A percentile compares a stretch with the other conserved stretches of the same genome.
These are phyloP conservation scores for Cryptotermes secundus DNA, from an alignment of 1,140 invertebrate genomes.

Conservation along the genomic window DNA sequence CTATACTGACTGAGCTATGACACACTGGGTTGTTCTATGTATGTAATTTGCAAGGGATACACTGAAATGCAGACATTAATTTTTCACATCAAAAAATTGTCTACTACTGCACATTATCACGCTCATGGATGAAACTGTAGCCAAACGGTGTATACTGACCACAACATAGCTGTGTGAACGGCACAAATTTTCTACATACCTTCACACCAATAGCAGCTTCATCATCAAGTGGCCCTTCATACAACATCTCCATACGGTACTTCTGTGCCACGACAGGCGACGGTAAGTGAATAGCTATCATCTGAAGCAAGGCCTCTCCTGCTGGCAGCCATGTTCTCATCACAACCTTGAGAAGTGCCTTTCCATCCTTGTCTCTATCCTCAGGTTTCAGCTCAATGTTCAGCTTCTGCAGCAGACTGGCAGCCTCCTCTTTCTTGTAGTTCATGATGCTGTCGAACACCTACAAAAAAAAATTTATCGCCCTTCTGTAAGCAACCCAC, in stretches of 20 bases:
- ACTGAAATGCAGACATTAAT: too few relatives aligned
- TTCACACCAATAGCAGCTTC: slow-evolving; percentile 89
- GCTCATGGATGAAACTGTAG: too few relatives aligned
- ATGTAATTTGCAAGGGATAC: too few relatives aligned
- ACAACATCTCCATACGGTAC: slow-evolving; percentile 99
- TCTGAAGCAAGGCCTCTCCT: slow-evolving; percentile 98
- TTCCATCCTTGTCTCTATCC: slow-evolving; percentile 95
- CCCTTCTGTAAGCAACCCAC: too few relatives aligned
- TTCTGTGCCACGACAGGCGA: slow-evolving; percentile 98
- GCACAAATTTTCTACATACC: slow-evolving; percentile 47
- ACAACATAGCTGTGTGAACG: too few relatives aligned
- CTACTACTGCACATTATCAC: too few relatives aligned
- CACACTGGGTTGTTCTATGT: too few relatives aligned
- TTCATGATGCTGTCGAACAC: slow-evolving; percentile 98
- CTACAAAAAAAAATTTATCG: slow-evolving; percentile 45
- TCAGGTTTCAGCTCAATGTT: slow-evolving; percentile 91
- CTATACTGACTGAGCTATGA: too few relatives aligned
- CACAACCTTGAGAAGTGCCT: slow-evolving; percentile 88
- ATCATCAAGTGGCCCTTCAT: slow-evolving; percentile 97
- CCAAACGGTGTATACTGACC: too few relatives aligned
- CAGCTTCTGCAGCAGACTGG: slow-evolving; percentile 82
- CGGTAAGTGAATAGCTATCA: slow-evolving; percentile 99
- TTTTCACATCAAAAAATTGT: too few relatives aligned
- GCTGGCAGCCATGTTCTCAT: slow-evolving; percentile 99
- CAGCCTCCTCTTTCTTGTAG: slow-evolving; percentile 94